phyloP scores from a whole-genome alignment of 2,113 vertebrate genomes.

The Lasiurus borealis region DNA sequence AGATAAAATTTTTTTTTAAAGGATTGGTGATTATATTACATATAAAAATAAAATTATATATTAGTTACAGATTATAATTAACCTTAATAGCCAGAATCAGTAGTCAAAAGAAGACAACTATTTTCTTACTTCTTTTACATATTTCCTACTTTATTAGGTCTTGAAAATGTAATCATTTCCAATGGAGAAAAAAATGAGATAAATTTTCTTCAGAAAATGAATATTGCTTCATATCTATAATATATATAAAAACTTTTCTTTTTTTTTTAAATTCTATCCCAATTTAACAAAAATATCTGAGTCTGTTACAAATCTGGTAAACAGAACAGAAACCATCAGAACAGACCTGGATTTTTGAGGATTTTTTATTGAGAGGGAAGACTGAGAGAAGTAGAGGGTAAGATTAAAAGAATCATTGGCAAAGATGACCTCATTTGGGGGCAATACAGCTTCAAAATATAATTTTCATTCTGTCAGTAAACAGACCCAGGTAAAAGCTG shows the following conservation, averaged over 20 bases:
- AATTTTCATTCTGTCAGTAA: background rate
- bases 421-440: background rate
- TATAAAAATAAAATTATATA: constrained; percentile 81
- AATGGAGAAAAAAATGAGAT: constrained; percentile 64
- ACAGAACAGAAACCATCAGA: background rate
- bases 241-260: constrained; percentile 55
- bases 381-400: background rate
- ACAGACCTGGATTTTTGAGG: background rate
- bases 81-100: constrained; percentile 81
- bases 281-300: constrained; percentile 3
- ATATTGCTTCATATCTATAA: constrained; percentile 35
- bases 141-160: constrained; percentile 66
- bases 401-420: background rate
- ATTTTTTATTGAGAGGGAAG: background rate
- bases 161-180: constrained; percentile 69
- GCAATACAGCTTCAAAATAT: background rate
- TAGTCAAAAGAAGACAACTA: constrained; percentile 69
- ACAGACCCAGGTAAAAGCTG: background rate
- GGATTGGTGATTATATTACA: constrained; percentile 77
- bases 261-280: background rate
- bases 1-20: too few relatives aligned
- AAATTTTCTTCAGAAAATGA: constrained; percentile 54
- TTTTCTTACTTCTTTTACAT: constrained; percentile 71
- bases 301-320: background rate
- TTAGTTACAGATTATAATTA: constrained; percentile 79